Conservation (phyloP, 2,888 invertebrate genomes). For the Tryphoninae sp. region DNA sequence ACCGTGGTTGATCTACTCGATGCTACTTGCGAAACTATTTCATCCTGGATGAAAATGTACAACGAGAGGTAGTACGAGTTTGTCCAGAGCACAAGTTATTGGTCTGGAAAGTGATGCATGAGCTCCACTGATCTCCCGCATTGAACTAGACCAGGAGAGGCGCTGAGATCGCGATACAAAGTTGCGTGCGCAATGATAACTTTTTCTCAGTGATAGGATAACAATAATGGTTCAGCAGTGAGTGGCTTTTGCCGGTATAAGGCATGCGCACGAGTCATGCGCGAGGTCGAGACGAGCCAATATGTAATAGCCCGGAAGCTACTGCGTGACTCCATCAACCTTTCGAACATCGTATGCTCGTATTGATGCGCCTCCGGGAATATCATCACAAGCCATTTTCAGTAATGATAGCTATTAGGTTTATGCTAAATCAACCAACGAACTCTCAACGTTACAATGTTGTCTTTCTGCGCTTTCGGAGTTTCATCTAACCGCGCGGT, state of each 20-base stretch:
- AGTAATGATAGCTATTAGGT: constrained; percentile 58
- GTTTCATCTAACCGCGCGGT: constrained; percentile 32
- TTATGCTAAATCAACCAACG: constrained; percentile 57
- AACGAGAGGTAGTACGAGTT: neutral
- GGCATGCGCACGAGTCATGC: constrained; percentile 42
- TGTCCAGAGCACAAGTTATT: neutral
- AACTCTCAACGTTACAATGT: constrained; percentile 21
- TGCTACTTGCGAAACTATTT: neutral
- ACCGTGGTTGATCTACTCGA: neutral
- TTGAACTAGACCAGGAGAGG: neutral
- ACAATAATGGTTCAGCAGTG: constrained; percentile 26
- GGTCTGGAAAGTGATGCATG: constrained; percentile 9
- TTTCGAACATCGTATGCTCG: constrained; percentile 50
- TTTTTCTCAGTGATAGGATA: constrained; percentile 8
- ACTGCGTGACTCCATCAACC: constrained; percentile 62
- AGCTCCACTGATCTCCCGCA: constrained; percentile 21
- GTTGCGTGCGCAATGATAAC: constrained; percentile 28
- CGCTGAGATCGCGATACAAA: constrained; percentile 12
- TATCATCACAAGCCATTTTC: constrained; percentile 58
- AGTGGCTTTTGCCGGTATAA: constrained; percentile 43
- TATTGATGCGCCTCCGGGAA: constrained; percentile 45
- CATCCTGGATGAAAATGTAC: neutral
- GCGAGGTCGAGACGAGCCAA: constrained; percentile 53
- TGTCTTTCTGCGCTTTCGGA: constrained; percentile 28
- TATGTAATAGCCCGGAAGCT: constrained; percentile 61